These are phyloP conservation scores for Sinocyclocheilus anshuiensis DNA, from an alignment of 2,113 vertebrate species.

Conservation along the genomic window DNA sequence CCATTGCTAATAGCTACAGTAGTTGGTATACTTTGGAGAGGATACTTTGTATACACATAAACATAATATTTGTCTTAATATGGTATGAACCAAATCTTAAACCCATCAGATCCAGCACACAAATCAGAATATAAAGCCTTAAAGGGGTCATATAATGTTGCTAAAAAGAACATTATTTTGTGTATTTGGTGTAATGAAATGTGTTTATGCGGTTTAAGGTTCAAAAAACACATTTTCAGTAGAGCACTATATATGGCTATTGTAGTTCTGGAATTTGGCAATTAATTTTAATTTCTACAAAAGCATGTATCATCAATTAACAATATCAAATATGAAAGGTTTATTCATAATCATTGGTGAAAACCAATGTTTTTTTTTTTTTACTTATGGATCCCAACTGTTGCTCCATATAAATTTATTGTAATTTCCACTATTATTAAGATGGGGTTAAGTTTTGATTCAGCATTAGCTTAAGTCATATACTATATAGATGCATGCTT, in stretches of 20 bases:
- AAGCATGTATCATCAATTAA: neutral
- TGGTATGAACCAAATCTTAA: conserved; percentile 54
- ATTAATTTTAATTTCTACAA: too few relatives aligned
- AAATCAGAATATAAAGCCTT: conserved; percentile 18
- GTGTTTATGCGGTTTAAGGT: too few relatives aligned
- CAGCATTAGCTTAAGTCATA: conserved; percentile 44
- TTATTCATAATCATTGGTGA: neutral
- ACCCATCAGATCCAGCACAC: conserved; percentile 49
- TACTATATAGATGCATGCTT: conserved; percentile 64
- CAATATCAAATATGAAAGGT: neutral
- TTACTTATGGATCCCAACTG: neutral
- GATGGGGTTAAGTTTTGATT: conserved; percentile 62
- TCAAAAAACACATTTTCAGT: neutral
- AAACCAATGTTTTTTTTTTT: neutral
- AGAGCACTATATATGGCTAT: neutral
- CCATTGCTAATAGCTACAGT: neutral
- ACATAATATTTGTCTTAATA: conserved; percentile 63
- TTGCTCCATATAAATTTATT: neutral
- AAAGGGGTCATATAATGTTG: too few relatives aligned
- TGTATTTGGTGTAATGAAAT: too few relatives aligned
- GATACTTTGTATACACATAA: conserved; percentile 62
- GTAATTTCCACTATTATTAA: conserved; percentile 46
- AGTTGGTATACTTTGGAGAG: neutral
- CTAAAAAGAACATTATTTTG: too few relatives aligned
- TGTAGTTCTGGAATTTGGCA: too few relatives aligned